Evolutionary conservation across 2,888 invertebrate genomes (phyloP), one percentile per base, ranked within the genome.

Genomic region (Caenorhabditis angaria): DNA sequence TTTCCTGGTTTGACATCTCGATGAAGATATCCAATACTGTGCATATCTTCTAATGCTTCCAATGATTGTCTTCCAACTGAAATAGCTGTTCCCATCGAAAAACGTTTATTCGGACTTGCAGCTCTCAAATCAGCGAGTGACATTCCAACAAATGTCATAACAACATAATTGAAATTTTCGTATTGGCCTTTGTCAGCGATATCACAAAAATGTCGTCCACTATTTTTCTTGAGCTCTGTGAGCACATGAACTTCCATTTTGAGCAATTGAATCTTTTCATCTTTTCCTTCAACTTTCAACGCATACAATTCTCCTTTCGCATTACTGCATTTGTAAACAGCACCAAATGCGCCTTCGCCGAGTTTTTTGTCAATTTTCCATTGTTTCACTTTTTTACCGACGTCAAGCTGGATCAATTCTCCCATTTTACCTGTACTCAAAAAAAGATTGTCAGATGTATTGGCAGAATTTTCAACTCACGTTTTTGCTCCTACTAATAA

Each of bases 201-300:
- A 62, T 83, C 80, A 65, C 85, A 85, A 65, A 84, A 84, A 62
- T 84, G 84, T 10, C 81, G 67, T 24, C 78, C 77, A 8, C 78
- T 81, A 14, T 71, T 63, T 63, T 82, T 81, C 28, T 74, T 70
- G 64, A 85, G 58, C 61, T 79, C 82, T 54, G 66, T 68, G 47
- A 84, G 65, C 53, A 84, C 81, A 65, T 65, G 76, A n/a, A 84
- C 84, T 62, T 85, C 84, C 85, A 84, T 85, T 67, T 83, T 85
- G 62, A 82, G 63, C 51, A 82, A 60, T 66, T 83, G 80, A 51
- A 82, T 75, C 65, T 81, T 76, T 68, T 82, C 81, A n/a, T 79
- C 76, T 51, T 77, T 77, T 57, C 82, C 81, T 50, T 82, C 82
- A 4, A 80, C 80, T 61, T 84, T 84, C 57, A 84, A 67, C 14